A percentile compares a stretch with the other conserved stretches of the same genome.
Conservation (phyloP, 2,888 invertebrate genomes). For the Neoscelio sp. region DNA sequence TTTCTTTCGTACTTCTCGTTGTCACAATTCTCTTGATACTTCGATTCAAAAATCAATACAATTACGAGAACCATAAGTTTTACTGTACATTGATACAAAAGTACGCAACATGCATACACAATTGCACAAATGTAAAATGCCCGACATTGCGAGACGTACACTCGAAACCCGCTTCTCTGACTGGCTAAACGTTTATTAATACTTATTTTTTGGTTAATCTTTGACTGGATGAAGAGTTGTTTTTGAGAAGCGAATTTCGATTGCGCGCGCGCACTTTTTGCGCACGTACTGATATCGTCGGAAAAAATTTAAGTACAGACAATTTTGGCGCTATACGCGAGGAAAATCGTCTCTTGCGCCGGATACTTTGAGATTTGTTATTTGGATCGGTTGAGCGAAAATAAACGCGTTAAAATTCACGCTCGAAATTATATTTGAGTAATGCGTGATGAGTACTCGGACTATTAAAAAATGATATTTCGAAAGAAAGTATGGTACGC, state of each 20-base stretch:
- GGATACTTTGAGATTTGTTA: no score
- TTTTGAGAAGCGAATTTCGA: neutral
- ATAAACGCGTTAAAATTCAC: no score
- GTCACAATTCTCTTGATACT: no score
- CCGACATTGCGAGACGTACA: constrained; percentile 43
- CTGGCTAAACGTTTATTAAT: constrained; percentile 36
- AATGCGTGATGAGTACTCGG: no score
- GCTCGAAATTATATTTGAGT: no score
- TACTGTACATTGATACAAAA: constrained; percentile 65
- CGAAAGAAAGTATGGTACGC: no score
- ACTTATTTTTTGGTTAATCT: constrained; percentile 52
- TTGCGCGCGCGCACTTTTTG: constrained; percentile 26
- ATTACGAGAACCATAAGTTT: constrained; percentile 60
- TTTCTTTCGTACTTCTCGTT: no score
- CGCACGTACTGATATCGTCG: constrained; percentile 41
- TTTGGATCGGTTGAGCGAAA: neutral
- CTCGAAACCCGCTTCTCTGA: constrained; percentile 22
- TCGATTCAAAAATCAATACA: no score
- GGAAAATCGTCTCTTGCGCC: neutral
- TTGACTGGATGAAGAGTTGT: constrained; percentile 40
- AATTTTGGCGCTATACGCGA: constrained; percentile 30
- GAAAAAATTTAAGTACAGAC: constrained; percentile 63
- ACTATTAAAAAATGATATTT: no score
- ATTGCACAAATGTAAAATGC: constrained; percentile 66
- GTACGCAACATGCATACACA: constrained; percentile 67